These are phyloP conservation scores for Phthorimaea operculella DNA, from an alignment of 1,140 invertebrate species.

Conservation along the genomic window DNA sequence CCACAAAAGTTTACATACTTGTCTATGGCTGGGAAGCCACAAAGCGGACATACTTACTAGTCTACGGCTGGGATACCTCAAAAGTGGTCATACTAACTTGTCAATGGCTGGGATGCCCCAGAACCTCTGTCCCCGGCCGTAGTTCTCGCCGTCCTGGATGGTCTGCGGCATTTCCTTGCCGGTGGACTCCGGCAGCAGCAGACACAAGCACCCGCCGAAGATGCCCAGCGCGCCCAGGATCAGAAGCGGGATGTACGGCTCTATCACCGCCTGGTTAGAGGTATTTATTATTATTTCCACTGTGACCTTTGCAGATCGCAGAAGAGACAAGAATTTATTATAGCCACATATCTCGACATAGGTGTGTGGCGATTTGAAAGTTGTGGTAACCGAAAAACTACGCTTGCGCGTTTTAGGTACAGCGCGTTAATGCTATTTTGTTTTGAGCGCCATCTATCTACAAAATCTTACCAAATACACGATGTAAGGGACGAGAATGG, in stretches of 20 bases:
- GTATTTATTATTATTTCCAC: slow-evolving; percentile 11
- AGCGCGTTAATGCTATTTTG: no score
- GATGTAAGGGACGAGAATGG: slow-evolving; percentile 83
- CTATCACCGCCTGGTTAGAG: slow-evolving; percentile 73
- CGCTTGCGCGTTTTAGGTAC: no score
- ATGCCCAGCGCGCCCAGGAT: slow-evolving; percentile 80
- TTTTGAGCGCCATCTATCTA: no score
- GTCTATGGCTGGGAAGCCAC: no score
- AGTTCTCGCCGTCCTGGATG: slow-evolving; percentile 83
- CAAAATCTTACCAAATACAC: slow-evolving; percentile 76
- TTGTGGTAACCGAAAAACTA: no score
- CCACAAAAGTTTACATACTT: no score
- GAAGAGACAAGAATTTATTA: no score
- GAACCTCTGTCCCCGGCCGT: slow-evolving; percentile 79
- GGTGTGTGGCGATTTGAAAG: no score
- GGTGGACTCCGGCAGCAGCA: slow-evolving; percentile 85
- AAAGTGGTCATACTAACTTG: no score
- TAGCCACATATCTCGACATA: no score
- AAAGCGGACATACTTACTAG: no score
- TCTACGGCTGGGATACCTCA: no score
- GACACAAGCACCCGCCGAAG: slow-evolving; percentile 74
- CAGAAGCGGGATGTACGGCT: slow-evolving; percentile 75
- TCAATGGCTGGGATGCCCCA: slow-evolving; percentile 57
- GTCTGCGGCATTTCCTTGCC: slow-evolving; percentile 84
- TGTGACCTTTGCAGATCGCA: slow-evolving; percentile 6